Evolutionary conservation across 2,888 invertebrate species (phyloP), one percentile per base, ranked within the genome.

Genomic region (Drosophila pseudotakahashii): DNA sequence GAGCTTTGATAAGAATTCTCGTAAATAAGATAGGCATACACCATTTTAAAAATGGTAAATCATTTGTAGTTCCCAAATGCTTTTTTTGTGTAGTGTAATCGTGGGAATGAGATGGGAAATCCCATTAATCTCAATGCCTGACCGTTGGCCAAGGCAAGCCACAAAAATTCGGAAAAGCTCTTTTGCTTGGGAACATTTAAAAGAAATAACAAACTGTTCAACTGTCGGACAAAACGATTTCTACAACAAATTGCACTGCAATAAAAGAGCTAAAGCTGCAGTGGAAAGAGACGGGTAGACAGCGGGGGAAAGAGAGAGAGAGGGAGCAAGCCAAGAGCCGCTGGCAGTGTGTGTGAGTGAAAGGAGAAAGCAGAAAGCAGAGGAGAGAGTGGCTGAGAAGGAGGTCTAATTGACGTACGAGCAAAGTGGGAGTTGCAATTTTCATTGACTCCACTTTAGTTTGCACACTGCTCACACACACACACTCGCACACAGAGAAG

Each of bases 401-500:
- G 79, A 34, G 78, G 78, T 80, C 81, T 91, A 90, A 91, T 90
- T 91, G 91, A 91, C 89, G 89, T 86, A 91, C 91, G 91, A 91
- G 89, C 86, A 88, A 88, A 89, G 76, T 78, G 91, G 89, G 91
- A 90, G 86, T 90, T 89, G 90, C 84, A 82, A 89, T 88, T 88
- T 90, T 89, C 90, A 89, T 90, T 84, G 89, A 89, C 84, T 90
- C 89, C 90, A 90, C 90, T 89, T 90, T 90, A 90, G 78, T 59
- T 64, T 75, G 66, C 75, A 72, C 61, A 50, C 32, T 7, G 30
- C 30, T 37, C 60, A 42, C 60, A 67, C 30, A 36, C 68, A 44
- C 30, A 45, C 68, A 44, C 36, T 68, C 14, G n/a, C 41, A 47
- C 26, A 42, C 19, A 32, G n/a, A 23, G 45, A 26, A 9, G 26